These are phyloP conservation scores for Cossypha niveicapilla DNA, from an alignment of 2,797 vertebrate species.

Conservation along the genomic window DNA sequence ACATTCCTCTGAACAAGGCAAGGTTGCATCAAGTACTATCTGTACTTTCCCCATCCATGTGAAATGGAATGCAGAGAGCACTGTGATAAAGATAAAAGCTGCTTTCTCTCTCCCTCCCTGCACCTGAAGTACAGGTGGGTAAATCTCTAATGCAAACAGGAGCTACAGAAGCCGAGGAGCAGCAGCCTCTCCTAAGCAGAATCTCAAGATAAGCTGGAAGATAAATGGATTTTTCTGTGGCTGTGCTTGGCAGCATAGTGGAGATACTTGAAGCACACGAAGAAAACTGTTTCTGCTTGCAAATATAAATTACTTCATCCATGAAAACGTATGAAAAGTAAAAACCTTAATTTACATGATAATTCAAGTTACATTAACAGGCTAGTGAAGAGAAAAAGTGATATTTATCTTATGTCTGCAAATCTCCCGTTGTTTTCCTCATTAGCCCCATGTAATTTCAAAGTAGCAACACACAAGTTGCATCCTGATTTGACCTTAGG, in stretches of 20 bases:
- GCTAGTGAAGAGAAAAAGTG: background rate
- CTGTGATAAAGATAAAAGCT: background rate
- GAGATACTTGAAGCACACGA: background rate
- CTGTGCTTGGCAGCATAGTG: background rate
- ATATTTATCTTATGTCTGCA: background rate
- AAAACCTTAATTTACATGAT: background rate
- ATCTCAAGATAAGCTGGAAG: background rate
- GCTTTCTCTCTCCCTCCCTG: background rate
- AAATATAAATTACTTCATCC: background rate
- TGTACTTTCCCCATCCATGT: background rate
- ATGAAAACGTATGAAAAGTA: background rate
- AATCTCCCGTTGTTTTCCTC: background rate
- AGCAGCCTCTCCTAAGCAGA: background rate
- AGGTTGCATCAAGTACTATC: background rate
- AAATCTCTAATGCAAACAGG: background rate
- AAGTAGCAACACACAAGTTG: background rate
- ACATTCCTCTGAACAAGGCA: background rate
- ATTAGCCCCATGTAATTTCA: background rate
- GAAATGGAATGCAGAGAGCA: background rate
- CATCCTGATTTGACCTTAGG: constrained; percentile 78
- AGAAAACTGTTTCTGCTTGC: background rate
- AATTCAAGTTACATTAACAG: background rate
- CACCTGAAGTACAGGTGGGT: background rate
- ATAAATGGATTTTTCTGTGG: background rate
- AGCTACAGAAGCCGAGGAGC: background rate